A percentile compares a stretch with the other conserved stretches of the same genome.
These are phyloP conservation scores for Chloroceryle aenea DNA, from an alignment of 2,113 vertebrate genomes.

Conservation along the genomic window DNA sequence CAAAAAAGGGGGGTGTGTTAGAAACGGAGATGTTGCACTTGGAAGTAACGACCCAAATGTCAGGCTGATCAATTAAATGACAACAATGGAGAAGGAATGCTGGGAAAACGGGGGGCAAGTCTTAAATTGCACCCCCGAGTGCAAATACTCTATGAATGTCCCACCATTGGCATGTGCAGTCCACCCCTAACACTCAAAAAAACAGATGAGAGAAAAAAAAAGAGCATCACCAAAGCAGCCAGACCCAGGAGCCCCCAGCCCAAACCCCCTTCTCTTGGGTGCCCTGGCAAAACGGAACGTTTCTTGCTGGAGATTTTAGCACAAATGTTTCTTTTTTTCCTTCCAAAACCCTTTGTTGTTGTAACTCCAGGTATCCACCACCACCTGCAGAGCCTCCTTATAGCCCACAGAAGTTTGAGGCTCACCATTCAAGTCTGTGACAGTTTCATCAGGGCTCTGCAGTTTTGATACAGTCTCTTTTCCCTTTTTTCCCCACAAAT, in stretches of 20 bases:
- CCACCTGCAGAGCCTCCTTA: neutral
- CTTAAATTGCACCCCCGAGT: neutral
- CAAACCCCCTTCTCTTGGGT: neutral
- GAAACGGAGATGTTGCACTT: neutral
- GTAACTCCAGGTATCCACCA: rapidly evolving
- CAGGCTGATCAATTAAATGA: neutral
- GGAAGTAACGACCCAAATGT: neutral
- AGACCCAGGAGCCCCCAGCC: neutral
- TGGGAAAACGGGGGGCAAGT: neutral
- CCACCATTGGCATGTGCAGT: no score
- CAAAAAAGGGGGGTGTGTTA: neutral
- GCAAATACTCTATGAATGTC: neutral
- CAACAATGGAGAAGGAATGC: neutral
- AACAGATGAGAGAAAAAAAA: neutral
- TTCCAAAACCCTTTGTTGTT: neutral
- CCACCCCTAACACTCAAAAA: neutral
- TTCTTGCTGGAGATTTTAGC: neutral
- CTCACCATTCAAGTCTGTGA: neutral
- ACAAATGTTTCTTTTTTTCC: neutral
- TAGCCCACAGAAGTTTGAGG: neutral
- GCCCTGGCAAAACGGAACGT: neutral
- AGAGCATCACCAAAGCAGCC: rapidly evolving
- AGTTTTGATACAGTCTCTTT: neutral
- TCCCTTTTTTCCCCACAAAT: neutral
- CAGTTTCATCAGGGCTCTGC: neutral